A percentile compares a stretch with the other conserved stretches of the same genome.
Evolutionary conservation across 2,797 vertebrate species (phyloP).

Genomic region (Sebastes paucispinis): DNA sequence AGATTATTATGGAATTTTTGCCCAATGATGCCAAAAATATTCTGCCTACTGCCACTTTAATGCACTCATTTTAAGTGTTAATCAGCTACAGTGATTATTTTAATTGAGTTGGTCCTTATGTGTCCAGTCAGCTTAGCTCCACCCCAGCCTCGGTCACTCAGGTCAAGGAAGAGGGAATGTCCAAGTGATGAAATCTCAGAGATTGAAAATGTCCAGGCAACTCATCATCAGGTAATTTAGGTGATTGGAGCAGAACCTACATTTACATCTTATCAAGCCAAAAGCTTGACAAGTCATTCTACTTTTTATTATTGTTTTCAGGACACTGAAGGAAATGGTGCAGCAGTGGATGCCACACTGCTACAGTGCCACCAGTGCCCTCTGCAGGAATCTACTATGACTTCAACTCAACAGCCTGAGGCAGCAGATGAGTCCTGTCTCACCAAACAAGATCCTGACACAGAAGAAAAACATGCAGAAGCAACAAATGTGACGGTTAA

Average conservation of each 20-base stretch:
- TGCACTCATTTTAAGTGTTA: background rate
- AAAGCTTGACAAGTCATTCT: background rate
- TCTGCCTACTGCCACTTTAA: no score
- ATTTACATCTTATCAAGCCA: background rate
- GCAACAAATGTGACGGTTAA: background rate
- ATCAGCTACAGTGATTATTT: background rate
- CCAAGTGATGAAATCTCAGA: slow-evolving; percentile 1
- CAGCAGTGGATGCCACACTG: background rate
- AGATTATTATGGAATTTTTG: no score
- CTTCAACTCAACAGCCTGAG: slow-evolving; percentile 10
- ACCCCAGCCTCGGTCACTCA: slow-evolving; percentile 22
- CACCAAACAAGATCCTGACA: slow-evolving; percentile 10
- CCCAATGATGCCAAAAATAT: no score
- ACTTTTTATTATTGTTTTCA: slow-evolving; percentile 17
- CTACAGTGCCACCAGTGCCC: background rate
- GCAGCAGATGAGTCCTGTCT: background rate
- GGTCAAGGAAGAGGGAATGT: slow-evolving; percentile 56
- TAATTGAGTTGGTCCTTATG: background rate
- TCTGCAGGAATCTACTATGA: slow-evolving; percentile 20
- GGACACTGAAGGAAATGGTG: slow-evolving; percentile 26
- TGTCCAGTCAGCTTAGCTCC: slow-evolving; percentile 49
- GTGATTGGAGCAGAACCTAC: background rate
- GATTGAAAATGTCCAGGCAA: background rate
- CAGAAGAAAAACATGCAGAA: slow-evolving; percentile 1
- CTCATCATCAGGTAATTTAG: slow-evolving; percentile 50